Evolutionary conservation across 2,797 vertebrate genomes (phyloP).

Genomic region (Furcifer pardalis): DNA sequence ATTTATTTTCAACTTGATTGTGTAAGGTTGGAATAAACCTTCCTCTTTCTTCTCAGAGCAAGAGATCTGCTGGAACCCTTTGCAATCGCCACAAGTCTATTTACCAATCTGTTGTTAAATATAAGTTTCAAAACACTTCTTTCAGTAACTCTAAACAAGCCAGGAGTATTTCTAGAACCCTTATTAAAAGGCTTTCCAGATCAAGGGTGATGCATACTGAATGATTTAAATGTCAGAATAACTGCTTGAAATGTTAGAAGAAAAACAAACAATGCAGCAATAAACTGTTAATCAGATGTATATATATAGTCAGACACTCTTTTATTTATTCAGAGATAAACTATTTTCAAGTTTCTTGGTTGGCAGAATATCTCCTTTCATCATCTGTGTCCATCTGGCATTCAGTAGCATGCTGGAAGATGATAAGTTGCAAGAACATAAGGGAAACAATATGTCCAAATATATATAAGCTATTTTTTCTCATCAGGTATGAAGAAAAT

Average conservation of each 20-base stretch:
- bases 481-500: slow-evolving; percentile 46
- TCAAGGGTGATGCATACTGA: neutral
- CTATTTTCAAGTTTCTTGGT: slow-evolving; percentile 18
- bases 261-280: neutral
- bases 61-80: neutral
- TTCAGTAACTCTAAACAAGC: slow-evolving; percentile 19
- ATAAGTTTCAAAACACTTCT: neutral
- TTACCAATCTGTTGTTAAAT: neutral
- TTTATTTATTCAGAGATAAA: slow-evolving; percentile 30
- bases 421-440: slow-evolving; percentile 47
- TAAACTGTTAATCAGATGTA: slow-evolving; percentile 15
- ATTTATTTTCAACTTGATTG: too few species aligned
- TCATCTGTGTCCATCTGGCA: slow-evolving; percentile 36
- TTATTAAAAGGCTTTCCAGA: neutral
- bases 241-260: slow-evolving; percentile 19
- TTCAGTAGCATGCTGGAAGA: slow-evolving; percentile 19
- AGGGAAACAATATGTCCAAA: slow-evolving; percentile 48
- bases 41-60: too few species aligned
- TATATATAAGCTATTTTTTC: slow-evolving; percentile 42
- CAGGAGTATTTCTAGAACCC: slow-evolving; percentile 15
- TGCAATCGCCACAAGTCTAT: neutral
- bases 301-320: slow-evolving; percentile 3
- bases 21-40: too few species aligned
- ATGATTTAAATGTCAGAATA: slow-evolving; percentile 12
- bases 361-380: slow-evolving; percentile 25